phyloP scores from a whole-genome alignment of 2,113 vertebrate species.

The Pristiophorus japonicus region DNA sequence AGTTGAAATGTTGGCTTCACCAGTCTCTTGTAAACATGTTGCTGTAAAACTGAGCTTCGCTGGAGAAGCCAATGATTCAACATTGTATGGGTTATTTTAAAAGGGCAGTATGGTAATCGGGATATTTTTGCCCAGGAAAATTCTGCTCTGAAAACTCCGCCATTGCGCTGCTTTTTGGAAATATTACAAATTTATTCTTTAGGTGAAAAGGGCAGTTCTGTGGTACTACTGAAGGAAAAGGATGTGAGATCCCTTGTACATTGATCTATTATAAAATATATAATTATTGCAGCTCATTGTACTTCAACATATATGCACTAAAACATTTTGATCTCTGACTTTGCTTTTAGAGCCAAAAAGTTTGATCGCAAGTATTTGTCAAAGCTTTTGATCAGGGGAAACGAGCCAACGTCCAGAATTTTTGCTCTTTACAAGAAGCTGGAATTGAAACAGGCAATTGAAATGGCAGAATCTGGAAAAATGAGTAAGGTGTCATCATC shows the following conservation, averaged over 20 bases:
- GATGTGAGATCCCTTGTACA: not conserved
- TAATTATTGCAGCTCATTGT: not conserved
- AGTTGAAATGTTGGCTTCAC: not conserved
- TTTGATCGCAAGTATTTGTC: constrained; percentile 82
- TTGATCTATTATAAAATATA: not conserved
- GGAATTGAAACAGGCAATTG: constrained; percentile 84
- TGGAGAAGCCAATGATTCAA: not conserved
- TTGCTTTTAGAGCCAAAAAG: constrained; percentile 75
- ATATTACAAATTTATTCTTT: not conserved
- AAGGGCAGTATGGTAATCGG: not conserved
- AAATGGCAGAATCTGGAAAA: constrained; percentile 74
- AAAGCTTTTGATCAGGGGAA: constrained; percentile 75
- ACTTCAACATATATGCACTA: not conserved
- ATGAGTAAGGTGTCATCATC: constrained; percentile 59
- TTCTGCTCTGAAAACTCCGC: not conserved
- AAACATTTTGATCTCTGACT: not conserved
- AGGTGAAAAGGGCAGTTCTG: not conserved
- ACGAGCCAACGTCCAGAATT: constrained; percentile 78
- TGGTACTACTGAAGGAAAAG: not conserved
- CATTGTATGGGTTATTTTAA: not conserved
- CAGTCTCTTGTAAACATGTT: not conserved
- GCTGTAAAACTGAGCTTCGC: not conserved
- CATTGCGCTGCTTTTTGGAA: not conserved
- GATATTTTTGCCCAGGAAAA: not conserved
- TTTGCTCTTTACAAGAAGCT: constrained; percentile 89